Evolutionary conservation across 2,797 vertebrate genomes (phyloP).

Genomic region (Typhlichthys subterraneus): DNA sequence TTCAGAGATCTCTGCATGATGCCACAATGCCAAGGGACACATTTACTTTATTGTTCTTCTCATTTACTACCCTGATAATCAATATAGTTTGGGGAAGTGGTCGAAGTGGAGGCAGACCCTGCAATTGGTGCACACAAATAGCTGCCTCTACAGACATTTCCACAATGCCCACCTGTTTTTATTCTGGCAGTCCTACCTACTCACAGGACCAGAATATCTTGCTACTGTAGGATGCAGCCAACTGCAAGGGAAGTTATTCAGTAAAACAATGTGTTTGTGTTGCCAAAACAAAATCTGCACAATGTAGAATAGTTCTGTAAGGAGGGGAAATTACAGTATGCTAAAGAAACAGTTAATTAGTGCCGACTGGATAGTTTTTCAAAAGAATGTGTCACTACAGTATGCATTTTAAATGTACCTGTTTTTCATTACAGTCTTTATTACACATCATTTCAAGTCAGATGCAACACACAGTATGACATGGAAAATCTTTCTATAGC

Average conservation of each 20-base stretch:
- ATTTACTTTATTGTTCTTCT: slow-evolving; percentile 29
- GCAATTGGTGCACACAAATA: background rate
- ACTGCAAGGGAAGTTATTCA: slow-evolving; percentile 49
- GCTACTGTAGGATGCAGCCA: slow-evolving; percentile 49
- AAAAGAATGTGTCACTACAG: slow-evolving; percentile 7
- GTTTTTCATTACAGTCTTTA: background rate
- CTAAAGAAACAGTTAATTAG: background rate
- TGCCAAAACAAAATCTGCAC: slow-evolving; percentile 44
- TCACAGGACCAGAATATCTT: slow-evolving; percentile 46
- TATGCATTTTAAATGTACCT: slow-evolving; percentile 2
- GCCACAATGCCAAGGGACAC: slow-evolving; percentile 41
- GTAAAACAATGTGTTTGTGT: slow-evolving; percentile 34
- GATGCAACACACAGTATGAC: no score
- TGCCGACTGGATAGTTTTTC: background rate
- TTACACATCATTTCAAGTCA: no score
- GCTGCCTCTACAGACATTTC: slow-evolving; percentile 48
- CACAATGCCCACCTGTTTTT: slow-evolving; percentile 58
- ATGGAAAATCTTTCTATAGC: no score
- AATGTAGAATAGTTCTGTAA: slow-evolving; percentile 28
- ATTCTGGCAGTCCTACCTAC: slow-evolving; percentile 40
- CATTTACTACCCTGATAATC: slow-evolving; percentile 40
- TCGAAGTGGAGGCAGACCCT: slow-evolving; percentile 19
- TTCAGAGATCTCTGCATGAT: slow-evolving; percentile 44
- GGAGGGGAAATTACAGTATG: slow-evolving; percentile 26
- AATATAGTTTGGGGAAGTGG: slow-evolving; percentile 23